A percentile compares a stretch with the other conserved stretches of the same genome.
These are phyloP conservation scores for Scytalopus superciliaris DNA, from an alignment of 2,113 vertebrate genomes.

Conservation along the genomic window DNA sequence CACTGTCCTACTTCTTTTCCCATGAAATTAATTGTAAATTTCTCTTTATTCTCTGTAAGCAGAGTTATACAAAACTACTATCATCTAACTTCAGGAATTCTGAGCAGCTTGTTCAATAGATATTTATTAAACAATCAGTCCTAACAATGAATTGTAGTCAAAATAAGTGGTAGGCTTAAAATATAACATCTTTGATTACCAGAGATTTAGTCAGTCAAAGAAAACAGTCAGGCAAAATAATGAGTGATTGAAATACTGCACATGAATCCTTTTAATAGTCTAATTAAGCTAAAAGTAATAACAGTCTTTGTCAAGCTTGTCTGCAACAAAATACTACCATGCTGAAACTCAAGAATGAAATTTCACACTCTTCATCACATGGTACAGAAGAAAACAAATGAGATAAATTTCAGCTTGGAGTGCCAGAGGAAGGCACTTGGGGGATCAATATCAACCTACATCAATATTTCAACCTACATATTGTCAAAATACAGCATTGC, in stretches of 20 bases:
- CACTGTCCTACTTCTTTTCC: background rate
- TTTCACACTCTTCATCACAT: background rate
- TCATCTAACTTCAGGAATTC: background rate
- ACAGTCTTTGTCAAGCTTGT: background rate
- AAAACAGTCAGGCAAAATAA: constrained; percentile 17
- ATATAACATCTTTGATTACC: background rate
- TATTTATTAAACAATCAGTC: constrained; percentile 12
- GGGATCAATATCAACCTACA: background rate
- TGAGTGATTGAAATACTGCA: background rate
- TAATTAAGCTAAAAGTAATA: constrained; percentile 16
- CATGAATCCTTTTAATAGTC: background rate
- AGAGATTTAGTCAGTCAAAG: constrained; percentile 5
- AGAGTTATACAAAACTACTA: background rate
- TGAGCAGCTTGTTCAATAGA: background rate
- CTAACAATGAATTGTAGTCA: background rate
- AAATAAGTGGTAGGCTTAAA: background rate
- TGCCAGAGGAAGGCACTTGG: background rate
- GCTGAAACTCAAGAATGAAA: background rate
- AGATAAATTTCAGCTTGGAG: background rate
- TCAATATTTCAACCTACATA: too few species aligned
- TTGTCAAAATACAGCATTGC: background rate
- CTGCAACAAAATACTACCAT: background rate
- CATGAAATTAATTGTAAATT: background rate
- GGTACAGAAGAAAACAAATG: background rate
- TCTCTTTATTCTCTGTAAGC: background rate